phyloP scores from a whole-genome alignment of 1,140 invertebrate genomes.

The Polypedilum vanderplanki region DNA sequence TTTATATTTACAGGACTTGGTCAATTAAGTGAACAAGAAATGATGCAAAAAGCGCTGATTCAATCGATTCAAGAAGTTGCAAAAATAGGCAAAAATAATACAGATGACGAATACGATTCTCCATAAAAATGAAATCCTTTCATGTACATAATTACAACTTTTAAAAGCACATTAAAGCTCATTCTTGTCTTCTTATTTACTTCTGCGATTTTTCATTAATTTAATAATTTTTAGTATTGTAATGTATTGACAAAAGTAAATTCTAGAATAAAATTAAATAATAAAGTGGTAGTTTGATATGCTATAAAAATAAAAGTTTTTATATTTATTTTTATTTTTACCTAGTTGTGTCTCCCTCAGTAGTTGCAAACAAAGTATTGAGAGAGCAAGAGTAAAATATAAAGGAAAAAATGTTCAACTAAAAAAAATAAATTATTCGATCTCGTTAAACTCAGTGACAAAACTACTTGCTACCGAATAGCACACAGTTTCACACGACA shows the following conservation, averaged over 20 bases:
- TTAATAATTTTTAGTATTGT: too few species aligned
- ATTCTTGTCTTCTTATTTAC: too few species aligned
- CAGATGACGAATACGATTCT: constrained; percentile 24
- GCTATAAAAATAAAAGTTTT: too few species aligned
- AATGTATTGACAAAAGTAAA: too few species aligned
- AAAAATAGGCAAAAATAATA: constrained; percentile 10
- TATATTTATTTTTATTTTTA: not conserved
- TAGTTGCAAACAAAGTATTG: not conserved
- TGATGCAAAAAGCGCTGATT: constrained; percentile 42
- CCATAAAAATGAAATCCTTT: not conserved
- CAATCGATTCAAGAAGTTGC: constrained; percentile 34
- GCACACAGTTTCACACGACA: not conserved
- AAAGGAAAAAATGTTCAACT: not conserved
- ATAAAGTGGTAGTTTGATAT: too few species aligned
- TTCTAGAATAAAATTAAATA: too few species aligned
- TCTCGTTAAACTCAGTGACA: not conserved
- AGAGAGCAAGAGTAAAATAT: too few species aligned
- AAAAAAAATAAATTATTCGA: constrained; percentile 6
- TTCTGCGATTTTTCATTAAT: too few species aligned
- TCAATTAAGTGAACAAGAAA: constrained; percentile 39
- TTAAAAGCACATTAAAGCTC: too few species aligned
- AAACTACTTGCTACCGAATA: not conserved
- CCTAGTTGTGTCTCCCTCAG: not conserved
- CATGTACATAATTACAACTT: too few species aligned
- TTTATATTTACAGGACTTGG: constrained; percentile 33